These are phyloP conservation scores for Alectoris magna DNA, from an alignment of 2,797 vertebrate species.

Conservation along the genomic window DNA sequence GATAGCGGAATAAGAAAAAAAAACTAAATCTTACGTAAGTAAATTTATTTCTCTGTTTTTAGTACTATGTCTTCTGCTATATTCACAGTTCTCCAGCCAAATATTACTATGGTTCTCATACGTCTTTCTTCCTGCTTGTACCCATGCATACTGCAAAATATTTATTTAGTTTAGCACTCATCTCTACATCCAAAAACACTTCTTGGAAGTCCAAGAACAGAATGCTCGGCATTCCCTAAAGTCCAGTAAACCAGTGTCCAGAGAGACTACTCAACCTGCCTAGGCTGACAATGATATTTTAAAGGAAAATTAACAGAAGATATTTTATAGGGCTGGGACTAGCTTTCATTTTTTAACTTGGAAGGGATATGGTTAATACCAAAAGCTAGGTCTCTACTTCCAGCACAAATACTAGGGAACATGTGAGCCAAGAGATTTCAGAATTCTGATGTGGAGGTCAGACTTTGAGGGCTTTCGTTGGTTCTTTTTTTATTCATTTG, in stretches of 20 bases:
- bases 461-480: not conserved
- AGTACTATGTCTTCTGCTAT: not conserved
- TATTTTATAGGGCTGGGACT: not conserved
- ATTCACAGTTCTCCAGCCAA: not conserved
- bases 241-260: not conserved
- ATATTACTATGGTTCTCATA: not conserved
- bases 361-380: not conserved
- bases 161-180: not conserved
- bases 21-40: not conserved
- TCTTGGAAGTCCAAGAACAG: not conserved
- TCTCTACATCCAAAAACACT: not conserved
- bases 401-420: not conserved
- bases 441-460: no score
- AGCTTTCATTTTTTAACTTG: not conserved
- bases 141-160: not conserved
- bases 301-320: not conserved
- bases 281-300: not conserved
- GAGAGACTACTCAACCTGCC: not conserved
- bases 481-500: not conserved
- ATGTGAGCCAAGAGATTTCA: no score
- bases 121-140: not conserved
- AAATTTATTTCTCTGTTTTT: not conserved
- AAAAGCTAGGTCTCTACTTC: not conserved
- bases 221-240: not conserved
- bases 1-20: not conserved